A percentile compares a stretch with the other conserved stretches of the same genome.
Evolutionary conservation across 2,797 vertebrate species (phyloP).

Genomic region (Gadopsis marmoratus): DNA sequence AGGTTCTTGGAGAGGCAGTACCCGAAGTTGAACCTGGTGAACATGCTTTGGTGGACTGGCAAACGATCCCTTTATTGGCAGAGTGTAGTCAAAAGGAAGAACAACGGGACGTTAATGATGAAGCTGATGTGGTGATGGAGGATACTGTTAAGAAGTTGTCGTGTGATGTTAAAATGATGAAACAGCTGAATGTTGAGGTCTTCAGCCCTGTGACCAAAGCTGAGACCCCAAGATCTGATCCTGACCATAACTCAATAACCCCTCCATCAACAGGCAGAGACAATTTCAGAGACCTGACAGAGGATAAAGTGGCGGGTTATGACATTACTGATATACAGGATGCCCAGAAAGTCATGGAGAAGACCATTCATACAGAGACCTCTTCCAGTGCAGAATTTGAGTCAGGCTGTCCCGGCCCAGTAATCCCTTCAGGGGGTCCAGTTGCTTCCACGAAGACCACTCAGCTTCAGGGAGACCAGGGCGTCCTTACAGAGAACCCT

Average conservation of each 20-base stretch:
- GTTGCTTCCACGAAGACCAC: neutral
- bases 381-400: neutral
- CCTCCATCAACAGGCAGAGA: neutral
- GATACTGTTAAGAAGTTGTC: neutral
- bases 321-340: neutral
- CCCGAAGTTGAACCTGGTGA: neutral
- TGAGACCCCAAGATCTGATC: neutral
- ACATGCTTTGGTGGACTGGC: neutral
- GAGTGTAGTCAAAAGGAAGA: neutral
- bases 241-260: constrained; percentile 1
- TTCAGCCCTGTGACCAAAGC: neutral
- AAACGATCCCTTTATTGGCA: neutral
- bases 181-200: constrained; percentile 7
- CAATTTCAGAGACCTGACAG: neutral
- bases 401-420: neutral
- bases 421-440: constrained; percentile 5
- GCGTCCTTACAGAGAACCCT: neutral
- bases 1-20: neutral
- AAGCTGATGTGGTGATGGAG: neutral
- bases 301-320: neutral
- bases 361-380: neutral
- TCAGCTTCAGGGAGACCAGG: neutral
- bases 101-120: neutral
- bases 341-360: neutral
- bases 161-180: constrained; percentile 4